Evolutionary conservation across 2,797 vertebrate genomes (phyloP), one percentile per base, ranked within the genome.

Genomic region (Oceanodroma leucorhoa): DNA sequence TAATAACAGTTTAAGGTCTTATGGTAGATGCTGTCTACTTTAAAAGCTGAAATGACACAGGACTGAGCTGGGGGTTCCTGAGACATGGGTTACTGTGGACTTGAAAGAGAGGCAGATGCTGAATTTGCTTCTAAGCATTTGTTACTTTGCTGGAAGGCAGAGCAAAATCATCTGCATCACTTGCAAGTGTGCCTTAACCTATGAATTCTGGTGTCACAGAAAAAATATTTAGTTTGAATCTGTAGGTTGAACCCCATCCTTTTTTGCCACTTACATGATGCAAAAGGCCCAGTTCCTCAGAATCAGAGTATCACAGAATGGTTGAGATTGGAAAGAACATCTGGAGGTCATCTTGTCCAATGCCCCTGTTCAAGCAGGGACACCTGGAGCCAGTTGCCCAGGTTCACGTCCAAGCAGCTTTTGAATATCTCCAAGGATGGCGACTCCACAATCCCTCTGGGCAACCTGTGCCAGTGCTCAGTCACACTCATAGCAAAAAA

Each of bases 381-480:
- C 11, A 62, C 6, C 17, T 40, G 41, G 5, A 60, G 6, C 3
- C 10, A 29, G 14, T 55, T 67, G 12, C 27, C 12, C 26, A 65
- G 11, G 19, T 36, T 0, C 0, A 15, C 7, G 5, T 60, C 14
- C n/a, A 75, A 54, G 12, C 3, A 14, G 0, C 14, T 83, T 75
- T 55, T 18, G 14, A 65, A 14, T 41, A 36, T 24, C 7, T 83
- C 30, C 17, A 65, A 46, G 29, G 22, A 32, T 2, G 3, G 17
- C 15, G 46, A 61, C 10, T 65, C n/a, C 30, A 21, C 10, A 61
- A 21, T 1, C 3, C 19, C 26, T 12, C 14, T 48, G 20, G 12
- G 38, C 5, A 62, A 45, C 9, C 14, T 48, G 34, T n/a, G 20
- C 22, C 26, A 65, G 22, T 21, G 9, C 20, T n/a, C 6, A n/a